Evolutionary conservation across 2,113 vertebrate genomes (phyloP), one percentile per base, ranked within the genome.

Genomic region (Mandrillus leucophaeus): DNA sequence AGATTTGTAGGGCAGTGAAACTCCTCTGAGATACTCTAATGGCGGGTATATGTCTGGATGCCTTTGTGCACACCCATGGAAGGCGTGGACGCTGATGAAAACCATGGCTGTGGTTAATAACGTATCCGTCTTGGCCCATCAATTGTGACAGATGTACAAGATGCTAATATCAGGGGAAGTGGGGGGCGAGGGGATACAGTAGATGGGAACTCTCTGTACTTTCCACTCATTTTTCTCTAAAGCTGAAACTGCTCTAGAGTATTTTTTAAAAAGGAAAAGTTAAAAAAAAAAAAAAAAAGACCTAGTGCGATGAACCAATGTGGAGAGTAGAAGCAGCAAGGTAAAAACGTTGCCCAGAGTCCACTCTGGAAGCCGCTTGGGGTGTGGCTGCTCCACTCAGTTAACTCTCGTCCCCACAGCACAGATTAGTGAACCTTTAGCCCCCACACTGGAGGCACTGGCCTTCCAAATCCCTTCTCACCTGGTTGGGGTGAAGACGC

Each of bases 81-180:
- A 6, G 0, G 48, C 0, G 9, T 7, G 35, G 35, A 16, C 8
- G 25, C 35, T 18, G 8, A 8, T 43, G 48, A 12, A 1, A 30
- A 8, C 84, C 18, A 1, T 75, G 16, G 23, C 23, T 52, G 23
- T 1, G 9, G 48, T 27, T 13, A 10, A 17, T 17, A 7, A 3
- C 0, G 32, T 0, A 0, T n/a, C n/a, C 0, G 8, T 2, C 2
- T 0, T 0, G 80, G 48, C 40, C n/a, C 48, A 13, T 5, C 3
- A 3, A 1, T 4, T 3, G 72, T 12, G 12, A 43, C 72, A 75
- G 70, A 75, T 13, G 23, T 25, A 13, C 73, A 9, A 14, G 64
- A 23, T 27, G 72, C 13, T 13, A 8, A 4, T 11, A 20, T n/a
- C 12, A 75, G 32, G 12, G 43, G 43, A 16, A 30, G 64, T 32